Conservation (phyloP, 1,140 invertebrate genomes). For the Drosophila pectinifera region DNA sequence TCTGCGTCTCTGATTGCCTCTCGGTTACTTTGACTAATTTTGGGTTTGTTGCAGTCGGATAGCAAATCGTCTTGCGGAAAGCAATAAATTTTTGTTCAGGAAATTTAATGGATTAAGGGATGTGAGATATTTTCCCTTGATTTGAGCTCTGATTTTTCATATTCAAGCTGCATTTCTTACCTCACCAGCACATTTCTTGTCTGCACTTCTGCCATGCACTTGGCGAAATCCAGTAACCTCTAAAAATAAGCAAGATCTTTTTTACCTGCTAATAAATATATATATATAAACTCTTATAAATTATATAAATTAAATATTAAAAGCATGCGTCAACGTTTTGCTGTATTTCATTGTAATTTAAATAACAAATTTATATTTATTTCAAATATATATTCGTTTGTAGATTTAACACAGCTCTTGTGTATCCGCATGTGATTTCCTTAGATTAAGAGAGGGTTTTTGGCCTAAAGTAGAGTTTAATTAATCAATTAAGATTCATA, state of each 20-base stretch:
- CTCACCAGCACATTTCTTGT: conserved; percentile 2
- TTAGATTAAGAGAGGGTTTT: too few relatives aligned
- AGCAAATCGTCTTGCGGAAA: conserved; percentile 51
- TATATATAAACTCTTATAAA: not conserved
- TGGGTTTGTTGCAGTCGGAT: conserved; percentile 42
- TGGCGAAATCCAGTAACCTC: not conserved
- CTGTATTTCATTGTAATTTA: too few relatives aligned
- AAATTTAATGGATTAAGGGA: conserved; percentile 65
- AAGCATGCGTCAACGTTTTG: too few relatives aligned
- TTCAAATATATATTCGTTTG: too few relatives aligned
- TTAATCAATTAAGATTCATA: not conserved
- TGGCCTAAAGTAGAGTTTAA: not conserved
- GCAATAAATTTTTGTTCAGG: conserved; percentile 61
- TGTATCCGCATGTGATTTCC: too few relatives aligned
- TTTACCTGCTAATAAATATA: not conserved
- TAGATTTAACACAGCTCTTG: too few relatives aligned
- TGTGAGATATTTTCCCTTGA: conserved; percentile 59
- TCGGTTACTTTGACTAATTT: conserved; percentile 61
- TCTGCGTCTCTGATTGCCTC: conserved; percentile 26
- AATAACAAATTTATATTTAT: too few relatives aligned
- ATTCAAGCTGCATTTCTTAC: conserved; percentile 39
- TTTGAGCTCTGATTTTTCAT: conserved; percentile 62
- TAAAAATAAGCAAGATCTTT: not conserved
- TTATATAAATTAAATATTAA: too few relatives aligned
- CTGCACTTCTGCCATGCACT: not conserved